Base-by-base conservation (phyloP, 2,888 invertebrate species). In the Drosophila anomalata region DNA sequence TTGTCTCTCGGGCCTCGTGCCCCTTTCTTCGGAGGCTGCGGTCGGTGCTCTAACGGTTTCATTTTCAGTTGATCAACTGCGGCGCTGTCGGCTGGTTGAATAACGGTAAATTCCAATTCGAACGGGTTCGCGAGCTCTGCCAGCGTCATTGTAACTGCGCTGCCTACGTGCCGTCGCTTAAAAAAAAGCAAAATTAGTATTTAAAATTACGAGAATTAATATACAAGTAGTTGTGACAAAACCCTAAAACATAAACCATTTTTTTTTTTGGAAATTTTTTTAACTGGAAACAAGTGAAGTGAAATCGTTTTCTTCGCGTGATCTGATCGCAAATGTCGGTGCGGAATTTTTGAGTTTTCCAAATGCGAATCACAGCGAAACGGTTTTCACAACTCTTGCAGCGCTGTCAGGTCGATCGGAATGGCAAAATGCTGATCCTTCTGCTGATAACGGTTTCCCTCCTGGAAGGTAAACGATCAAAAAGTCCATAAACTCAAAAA, bases 381-480 rank as follows among this genome's bases (percentile, higher is more conserved):
- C 75, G 78, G n/a, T 41, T 33, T 36, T 24, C 31, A 5, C 83
- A 82, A 31, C 33, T 22, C 47, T 52, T 17, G 14, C 36, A 52
- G 6, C 24, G 14, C 39, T 44, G 33, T 39, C 31, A 17, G 69
- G 73, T 77, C 67, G 78, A 78, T 67, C 82, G 87, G 60, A 86
- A 89, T 86, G 90, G 87, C 26, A 90, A 87, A 83, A 90, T 91
- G 89, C 76, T 89, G 79, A 89, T 91, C 77, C 79, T 82, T 31
- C 42, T 90, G 42, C 74, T 91, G 39, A 63, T 89, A 75, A 73
- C 89, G 50, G 77, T 90, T 59, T 77, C 86, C 67, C 80, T 87
- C 31, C 73, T 89, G 44, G 79, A 87, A 91, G 90, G 90, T 91
- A 91, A 71, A 53, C 36, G 36, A 14, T 36, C 36, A 36, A 36